Evolutionary conservation across 2,113 vertebrate species (phyloP), one percentile per base, ranked within the genome.

Genomic region (Hucho hucho): DNA sequence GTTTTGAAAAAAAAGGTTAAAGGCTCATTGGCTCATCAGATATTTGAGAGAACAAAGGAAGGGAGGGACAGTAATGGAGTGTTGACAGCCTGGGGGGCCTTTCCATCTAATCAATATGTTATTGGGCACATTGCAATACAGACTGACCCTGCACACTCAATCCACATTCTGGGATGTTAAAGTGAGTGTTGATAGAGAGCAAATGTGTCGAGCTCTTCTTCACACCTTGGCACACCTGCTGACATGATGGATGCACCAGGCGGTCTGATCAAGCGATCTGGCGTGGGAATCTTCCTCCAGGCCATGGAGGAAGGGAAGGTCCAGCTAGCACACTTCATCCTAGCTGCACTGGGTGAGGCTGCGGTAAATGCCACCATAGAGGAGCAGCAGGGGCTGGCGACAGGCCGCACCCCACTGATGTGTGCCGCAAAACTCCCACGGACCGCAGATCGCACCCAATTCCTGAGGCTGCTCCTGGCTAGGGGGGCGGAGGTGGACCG

Each of bases 51-150:
- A 24, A 24, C 12, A 28, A 46, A 46, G n/a, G 24, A 37, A 70
- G 14, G 32, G 18, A 32, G 56, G 32, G 69, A 43, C 37, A 43
- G 37, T 69, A 18, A 53, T 53, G 11, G 64, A 69, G 37, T 11
- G 37, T 9, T 43, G 37, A 58, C 12, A 29, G 20, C 64, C 70
- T 59, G 64, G 64, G n/a, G 77, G 66, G 61, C 22, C 24, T 9
- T 66, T 20, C 67, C 28, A 22, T 64, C 14, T 66, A 68, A 83
- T 83, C 75, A 71, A 53, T 75, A 4, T 28, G 26, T 73, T 68
- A 72, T 72, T 74, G 46, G 64, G 49, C 22, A 24, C 20, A 18
- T 16, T 65, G 46, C 28, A 43, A n/a, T 58, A 67, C 32, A 64
- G 75, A 24, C 37, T 64, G 18, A 37, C 6, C 46, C 20, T 61